Percentiles rank a stretch among this genome's conserved stretches.
Evolutionary conservation across 2,797 vertebrate species (phyloP).

Genomic region (Chelon labrosus): DNA sequence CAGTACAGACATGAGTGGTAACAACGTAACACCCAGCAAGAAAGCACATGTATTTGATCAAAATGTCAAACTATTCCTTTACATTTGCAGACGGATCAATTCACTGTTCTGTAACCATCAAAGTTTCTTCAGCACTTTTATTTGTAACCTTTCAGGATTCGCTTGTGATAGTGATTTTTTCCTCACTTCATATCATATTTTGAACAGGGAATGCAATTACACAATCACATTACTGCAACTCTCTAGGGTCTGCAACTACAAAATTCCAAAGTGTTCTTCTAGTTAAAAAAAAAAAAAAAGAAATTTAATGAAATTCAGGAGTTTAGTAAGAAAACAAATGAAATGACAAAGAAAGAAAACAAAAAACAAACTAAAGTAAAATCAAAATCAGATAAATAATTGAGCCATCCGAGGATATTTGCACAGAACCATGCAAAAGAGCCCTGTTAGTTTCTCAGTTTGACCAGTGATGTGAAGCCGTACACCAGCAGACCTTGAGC

Average conservation of each 20-base stretch:
- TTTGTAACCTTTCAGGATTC: constrained; percentile 60
- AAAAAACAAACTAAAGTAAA: constrained; percentile 69
- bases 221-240: constrained; percentile 81
- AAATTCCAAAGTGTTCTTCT: constrained; percentile 66
- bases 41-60: not conserved
- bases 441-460: constrained; percentile 60
- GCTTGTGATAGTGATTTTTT: constrained; percentile 43
- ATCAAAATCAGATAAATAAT: constrained; percentile 65
- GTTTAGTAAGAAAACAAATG: constrained; percentile 40
- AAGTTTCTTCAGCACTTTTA: constrained; percentile 70
- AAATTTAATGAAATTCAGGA: constrained; percentile 16
- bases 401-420: constrained; percentile 71
- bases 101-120: constrained; percentile 53
- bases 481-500: constrained; percentile 67
- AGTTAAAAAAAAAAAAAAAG: constrained; percentile 44
- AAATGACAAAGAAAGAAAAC: constrained; percentile 28
- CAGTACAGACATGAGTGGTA: constrained; percentile 8
- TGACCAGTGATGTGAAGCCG: constrained; percentile 54
- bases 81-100: constrained; percentile 45
- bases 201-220: constrained; percentile 77
- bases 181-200: constrained; percentile 53
- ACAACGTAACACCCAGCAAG: constrained; percentile 4
- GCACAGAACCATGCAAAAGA: constrained; percentile 79
- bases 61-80: constrained; percentile 19
- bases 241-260: constrained; percentile 71